phyloP scores from a whole-genome alignment of 2,113 vertebrate genomes.

The Calyptommatus sinebrachiatus region DNA sequence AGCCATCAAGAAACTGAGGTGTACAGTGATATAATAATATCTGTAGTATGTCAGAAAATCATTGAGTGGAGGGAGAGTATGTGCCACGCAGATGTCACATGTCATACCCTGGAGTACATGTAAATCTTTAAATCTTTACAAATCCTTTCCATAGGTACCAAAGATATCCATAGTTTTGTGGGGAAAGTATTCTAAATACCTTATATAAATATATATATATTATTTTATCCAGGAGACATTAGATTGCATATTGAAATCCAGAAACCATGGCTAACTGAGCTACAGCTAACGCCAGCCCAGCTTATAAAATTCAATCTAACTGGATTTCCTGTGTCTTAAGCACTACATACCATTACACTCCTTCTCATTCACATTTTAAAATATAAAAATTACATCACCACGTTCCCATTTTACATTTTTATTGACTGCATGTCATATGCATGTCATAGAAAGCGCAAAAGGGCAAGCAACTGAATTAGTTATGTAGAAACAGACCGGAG shows the following conservation, averaged over 20 bases:
- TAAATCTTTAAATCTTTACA: not conserved
- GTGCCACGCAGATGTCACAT: not conserved
- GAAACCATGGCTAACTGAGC: slow-evolving; percentile 23
- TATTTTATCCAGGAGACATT: not conserved
- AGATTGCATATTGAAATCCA: accelerated
- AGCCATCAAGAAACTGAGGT: too few species aligned
- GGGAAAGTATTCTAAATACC: slow-evolving; percentile 1
- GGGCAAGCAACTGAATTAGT: not conserved
- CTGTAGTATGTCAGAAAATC: too few species aligned
- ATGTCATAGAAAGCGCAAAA: not conserved
- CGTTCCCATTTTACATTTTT: not conserved
- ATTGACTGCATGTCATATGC: not conserved
- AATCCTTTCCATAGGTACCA: not conserved
- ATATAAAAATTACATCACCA: not conserved
- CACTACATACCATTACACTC: accelerated
- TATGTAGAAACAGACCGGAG: not conserved
- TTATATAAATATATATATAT: too few species aligned
- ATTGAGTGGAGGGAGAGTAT: not conserved
- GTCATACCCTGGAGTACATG: too few species aligned
- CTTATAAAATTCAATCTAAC: not conserved
- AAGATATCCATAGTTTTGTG: slow-evolving; percentile 9
- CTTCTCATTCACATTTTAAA: not conserved
- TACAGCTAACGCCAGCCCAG: not conserved
- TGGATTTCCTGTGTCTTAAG: not conserved
- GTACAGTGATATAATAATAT: not conserved